phyloP scores from a whole-genome alignment of 53 echinoderm and acorn worm species.

The Pentamera pediparva region DNA sequence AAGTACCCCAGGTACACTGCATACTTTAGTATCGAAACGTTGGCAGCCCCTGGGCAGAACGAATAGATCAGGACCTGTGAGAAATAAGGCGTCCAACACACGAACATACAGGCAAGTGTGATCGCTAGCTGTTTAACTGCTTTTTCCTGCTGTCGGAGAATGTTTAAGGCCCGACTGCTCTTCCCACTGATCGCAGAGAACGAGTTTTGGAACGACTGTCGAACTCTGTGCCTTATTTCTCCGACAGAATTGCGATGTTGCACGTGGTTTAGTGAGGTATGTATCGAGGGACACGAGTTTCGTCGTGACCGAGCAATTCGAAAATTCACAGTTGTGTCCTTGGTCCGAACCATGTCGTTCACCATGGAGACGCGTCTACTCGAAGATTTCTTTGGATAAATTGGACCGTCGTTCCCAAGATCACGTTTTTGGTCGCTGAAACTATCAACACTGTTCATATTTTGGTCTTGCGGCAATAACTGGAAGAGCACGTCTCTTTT shows the following conservation, averaged over 20 bases:
- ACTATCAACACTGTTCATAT: neutral
- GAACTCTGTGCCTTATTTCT: conserved; percentile 50
- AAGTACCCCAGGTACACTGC: conserved; percentile 89
- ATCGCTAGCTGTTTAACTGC: conserved; percentile 91
- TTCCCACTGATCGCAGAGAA: conserved; percentile 76
- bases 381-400: neutral
- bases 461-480: neutral
- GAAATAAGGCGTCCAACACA: conserved; percentile 98
- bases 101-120: conserved; percentile 70
- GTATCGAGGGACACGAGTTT: neutral
- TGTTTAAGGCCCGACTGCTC: conserved; percentile 73
- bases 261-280: neutral
- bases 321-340: neutral
- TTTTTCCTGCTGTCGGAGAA: conserved; percentile 78
- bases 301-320: neutral
- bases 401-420: neutral
- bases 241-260: conserved; percentile 10
- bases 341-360: neutral
- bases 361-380: neutral
- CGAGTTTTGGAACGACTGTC: conserved; percentile 70
- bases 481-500: neutral
- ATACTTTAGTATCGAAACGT: conserved; percentile 55
- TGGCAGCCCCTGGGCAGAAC: conserved; percentile 53
- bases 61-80: conserved; percentile 74
- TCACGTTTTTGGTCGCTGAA: neutral